phyloP scores from a whole-genome alignment of 2,888 invertebrate species.

The Eristalinus sepulchralis region DNA sequence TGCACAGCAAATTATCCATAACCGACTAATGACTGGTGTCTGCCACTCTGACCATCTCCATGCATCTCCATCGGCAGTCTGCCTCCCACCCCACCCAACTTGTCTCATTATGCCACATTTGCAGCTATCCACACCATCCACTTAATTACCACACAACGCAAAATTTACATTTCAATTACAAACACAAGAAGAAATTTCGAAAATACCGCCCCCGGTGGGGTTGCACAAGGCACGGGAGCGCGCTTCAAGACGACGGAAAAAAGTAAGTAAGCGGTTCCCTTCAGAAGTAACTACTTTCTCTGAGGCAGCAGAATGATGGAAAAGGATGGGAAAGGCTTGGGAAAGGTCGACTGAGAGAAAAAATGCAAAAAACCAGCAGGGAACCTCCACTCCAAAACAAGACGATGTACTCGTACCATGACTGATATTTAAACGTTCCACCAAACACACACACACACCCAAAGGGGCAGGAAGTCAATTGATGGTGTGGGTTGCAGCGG shows the following conservation, averaged over 20 bases:
- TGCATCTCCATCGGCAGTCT: neutral
- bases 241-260: neutral
- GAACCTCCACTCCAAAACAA: neutral
- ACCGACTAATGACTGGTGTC: neutral
- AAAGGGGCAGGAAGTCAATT: neutral
- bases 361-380: neutral
- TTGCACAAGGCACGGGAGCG: neutral
- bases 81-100: neutral
- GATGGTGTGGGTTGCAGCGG: slow-evolving; percentile 1
- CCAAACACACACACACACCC: neutral
- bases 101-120: neutral
- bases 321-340: neutral
- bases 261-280: slow-evolving; percentile 1
- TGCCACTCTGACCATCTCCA: neutral
- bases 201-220: slow-evolving; percentile 4
- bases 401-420: neutral
- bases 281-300: neutral
- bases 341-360: neutral
- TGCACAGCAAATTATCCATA: neutral
- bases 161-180: slow-evolving; percentile 55
- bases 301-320: neutral
- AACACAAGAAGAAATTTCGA: slow-evolving; percentile 21
- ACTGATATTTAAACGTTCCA: slow-evolving; percentile 6
- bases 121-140: slow-evolving; percentile 14
- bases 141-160: slow-evolving; percentile 41